These are phyloP conservation scores for Neotragus moschatus DNA, from an alignment of 2,113 vertebrate genomes.

Conservation along the genomic window DNA sequence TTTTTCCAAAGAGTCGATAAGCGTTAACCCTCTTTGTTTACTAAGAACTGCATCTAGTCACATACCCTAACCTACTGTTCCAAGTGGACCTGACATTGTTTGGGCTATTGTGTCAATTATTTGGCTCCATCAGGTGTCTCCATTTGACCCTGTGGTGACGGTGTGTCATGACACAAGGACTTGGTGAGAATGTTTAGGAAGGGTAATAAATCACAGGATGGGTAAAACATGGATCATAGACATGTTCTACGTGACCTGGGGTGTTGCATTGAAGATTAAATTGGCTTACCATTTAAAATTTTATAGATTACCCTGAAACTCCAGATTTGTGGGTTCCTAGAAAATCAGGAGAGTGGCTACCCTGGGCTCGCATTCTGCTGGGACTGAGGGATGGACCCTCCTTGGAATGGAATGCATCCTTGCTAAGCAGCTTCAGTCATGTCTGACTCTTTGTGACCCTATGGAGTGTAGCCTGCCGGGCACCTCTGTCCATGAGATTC, in stretches of 20 bases:
- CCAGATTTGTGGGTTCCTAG: neutral
- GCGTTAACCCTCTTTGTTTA: neutral
- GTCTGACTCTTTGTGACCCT: neutral
- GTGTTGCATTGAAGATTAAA: neutral
- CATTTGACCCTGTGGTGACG: neutral
- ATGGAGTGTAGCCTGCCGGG: rapidly evolving
- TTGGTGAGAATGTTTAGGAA: neutral
- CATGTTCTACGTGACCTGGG: neutral
- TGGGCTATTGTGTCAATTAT: neutral
- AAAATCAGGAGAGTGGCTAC: neutral
- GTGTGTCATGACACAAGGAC: neutral
- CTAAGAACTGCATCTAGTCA: neutral
- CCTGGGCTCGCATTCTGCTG: neutral
- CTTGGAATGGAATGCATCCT: neutral
- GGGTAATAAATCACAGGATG: neutral
- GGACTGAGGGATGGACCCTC: rapidly evolving
- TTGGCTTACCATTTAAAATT: neutral
- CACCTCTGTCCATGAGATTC: neutral
- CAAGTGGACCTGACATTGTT: neutral
- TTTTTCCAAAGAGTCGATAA: neutral
- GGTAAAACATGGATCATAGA: neutral
- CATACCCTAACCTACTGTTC: neutral
- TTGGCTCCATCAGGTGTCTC: neutral
- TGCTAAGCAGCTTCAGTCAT: neutral
- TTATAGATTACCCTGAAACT: neutral